A percentile compares a stretch with the other conserved stretches of the same genome.
phyloP scores from a whole-genome alignment of 2,888 invertebrate species.

The Iphiclides podalirius region DNA sequence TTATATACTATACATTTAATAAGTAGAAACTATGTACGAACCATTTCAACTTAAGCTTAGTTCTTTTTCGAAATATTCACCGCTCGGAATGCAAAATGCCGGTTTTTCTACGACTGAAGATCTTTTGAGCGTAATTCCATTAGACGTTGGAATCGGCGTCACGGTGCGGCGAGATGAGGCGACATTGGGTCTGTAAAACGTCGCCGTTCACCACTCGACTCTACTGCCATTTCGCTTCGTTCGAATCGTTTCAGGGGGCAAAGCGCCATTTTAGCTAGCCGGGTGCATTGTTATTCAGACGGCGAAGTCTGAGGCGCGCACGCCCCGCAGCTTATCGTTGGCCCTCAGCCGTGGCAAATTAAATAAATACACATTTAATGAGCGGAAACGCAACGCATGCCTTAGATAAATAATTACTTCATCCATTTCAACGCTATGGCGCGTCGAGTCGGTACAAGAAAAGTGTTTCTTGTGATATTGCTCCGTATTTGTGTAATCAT shows the following conservation, averaged over 20 bases:
- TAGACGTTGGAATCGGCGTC: constrained; percentile 45
- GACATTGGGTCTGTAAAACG: constrained; percentile 44
- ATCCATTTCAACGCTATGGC: constrained; percentile 53
- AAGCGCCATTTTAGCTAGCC: constrained; percentile 63
- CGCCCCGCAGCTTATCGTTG: constrained; percentile 74
- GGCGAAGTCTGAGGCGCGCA: constrained; percentile 62
- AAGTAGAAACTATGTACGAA: too few relatives aligned
- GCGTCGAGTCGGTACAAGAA: too few relatives aligned
- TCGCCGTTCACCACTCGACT: constrained; percentile 32
- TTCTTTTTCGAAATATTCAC: constrained; percentile 37
- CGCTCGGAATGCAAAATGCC: constrained; percentile 37
- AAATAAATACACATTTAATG: constrained; percentile 80
- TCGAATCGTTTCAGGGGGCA: constrained; percentile 29
- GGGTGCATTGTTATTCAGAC: constrained; percentile 75
- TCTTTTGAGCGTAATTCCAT: constrained; percentile 48
- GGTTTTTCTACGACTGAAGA: constrained; percentile 38
- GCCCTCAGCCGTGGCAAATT: constrained; percentile 77
- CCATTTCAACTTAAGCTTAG: too few relatives aligned
- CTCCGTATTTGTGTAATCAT: too few relatives aligned
- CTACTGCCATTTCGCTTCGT: constrained; percentile 38
- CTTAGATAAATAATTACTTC: constrained; percentile 74
- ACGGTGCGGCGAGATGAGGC: constrained; percentile 33
- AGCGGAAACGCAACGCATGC: constrained; percentile 77
- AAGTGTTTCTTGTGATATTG: too few relatives aligned
- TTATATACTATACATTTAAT: too few relatives aligned